These are phyloP conservation scores for Dusona sp. DNA, from an alignment of 2,888 invertebrate genomes.

Conservation along the genomic window DNA sequence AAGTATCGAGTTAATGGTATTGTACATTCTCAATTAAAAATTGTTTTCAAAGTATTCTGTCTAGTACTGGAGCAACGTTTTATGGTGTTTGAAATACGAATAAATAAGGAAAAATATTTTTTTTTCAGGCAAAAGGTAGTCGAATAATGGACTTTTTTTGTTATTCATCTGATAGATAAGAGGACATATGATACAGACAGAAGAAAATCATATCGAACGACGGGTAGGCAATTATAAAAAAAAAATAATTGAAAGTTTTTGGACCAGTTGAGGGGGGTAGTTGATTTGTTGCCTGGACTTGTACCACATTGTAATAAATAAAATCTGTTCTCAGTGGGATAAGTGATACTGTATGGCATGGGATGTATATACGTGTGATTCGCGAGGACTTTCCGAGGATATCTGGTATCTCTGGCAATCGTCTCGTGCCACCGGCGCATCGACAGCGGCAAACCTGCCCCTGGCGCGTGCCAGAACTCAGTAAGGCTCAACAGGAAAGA, in stretches of 20 bases:
- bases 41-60: too few species aligned
- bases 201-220: not conserved
- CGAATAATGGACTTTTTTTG: not conserved
- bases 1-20: too few species aligned
- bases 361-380: conserved; percentile 3
- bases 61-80: too few species aligned
- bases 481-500: conserved; percentile 44
- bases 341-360: not conserved
- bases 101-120: too few species aligned
- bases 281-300: not conserved
- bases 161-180: not conserved
- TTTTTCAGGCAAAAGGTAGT: too few species aligned
- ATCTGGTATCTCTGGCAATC: conserved; percentile 70
- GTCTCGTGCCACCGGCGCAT: conserved; percentile 49
- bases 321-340: not conserved
- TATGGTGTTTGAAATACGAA: too few species aligned
- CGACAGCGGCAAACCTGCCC: conserved; percentile 69
- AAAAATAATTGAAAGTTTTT: not conserved
- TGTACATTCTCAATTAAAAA: too few species aligned
- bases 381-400: conserved; percentile 67
- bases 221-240: not conserved
- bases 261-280: not conserved
- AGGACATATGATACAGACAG: too few species aligned
- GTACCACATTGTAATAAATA: not conserved
- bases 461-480: conserved; percentile 72